Conservation (phyloP, 2,113 vertebrate genomes). For the Eptesicus fuscus region DNA sequence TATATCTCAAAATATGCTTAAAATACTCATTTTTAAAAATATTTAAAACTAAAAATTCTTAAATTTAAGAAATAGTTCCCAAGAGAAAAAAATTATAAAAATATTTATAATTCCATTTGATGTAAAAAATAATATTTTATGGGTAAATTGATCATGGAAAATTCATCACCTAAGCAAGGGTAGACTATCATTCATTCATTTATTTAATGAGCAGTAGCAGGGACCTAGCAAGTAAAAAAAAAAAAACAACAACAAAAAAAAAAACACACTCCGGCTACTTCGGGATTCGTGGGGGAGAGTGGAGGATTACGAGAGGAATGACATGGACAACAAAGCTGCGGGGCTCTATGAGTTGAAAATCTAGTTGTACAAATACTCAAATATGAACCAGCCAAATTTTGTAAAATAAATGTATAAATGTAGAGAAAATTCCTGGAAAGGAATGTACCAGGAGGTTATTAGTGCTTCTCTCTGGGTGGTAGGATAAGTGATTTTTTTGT, state of each 20-base stretch:
- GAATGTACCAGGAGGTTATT: background rate
- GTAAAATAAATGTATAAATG: background rate
- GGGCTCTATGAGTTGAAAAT: background rate
- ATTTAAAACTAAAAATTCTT: conserved; percentile 10
- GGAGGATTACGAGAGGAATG: background rate
- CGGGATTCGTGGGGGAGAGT: background rate
- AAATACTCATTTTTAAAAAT: background rate
- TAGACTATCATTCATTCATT: conserved; percentile 1
- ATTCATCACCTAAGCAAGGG: conserved; percentile 40
- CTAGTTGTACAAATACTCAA: background rate
- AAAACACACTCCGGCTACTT: background rate
- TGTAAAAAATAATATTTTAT: conserved; percentile 34
- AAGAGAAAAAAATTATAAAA: background rate
- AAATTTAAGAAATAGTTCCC: background rate
- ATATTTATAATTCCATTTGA: conserved; percentile 10
- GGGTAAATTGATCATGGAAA: conserved; percentile 30
- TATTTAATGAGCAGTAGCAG: background rate
- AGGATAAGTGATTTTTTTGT: background rate
- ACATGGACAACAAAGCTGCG: background rate
- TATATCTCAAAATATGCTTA: background rate
- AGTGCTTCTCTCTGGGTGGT: background rate
- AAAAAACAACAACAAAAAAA: background rate
- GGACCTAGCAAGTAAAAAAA: background rate
- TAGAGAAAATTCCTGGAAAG: background rate
- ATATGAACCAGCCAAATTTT: background rate